Evolutionary conservation across 37 sponge, comb jelly and placozoan species (phyloP), one percentile per base, ranked within the genome.

Genomic region (Trichoplax adhaerens): DNA sequence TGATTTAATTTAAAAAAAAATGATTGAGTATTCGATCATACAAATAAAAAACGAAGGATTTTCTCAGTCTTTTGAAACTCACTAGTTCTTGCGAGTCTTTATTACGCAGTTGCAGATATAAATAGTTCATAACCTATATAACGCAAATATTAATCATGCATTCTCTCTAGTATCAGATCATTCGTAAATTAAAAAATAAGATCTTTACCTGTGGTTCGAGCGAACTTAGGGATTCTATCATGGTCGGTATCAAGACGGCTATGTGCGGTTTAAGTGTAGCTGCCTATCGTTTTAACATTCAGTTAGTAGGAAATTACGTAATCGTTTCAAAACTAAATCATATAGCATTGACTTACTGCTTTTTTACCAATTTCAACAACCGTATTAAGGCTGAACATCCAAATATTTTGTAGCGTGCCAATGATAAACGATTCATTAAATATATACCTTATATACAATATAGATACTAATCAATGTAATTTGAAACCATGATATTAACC

Each of bases 251-350:
- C 0, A 90, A 67, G 48, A 72, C 57, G 3, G 91, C 53, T 55
- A 90, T 78, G 50, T 86, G 84, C 50, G 91, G 91, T 77, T 90
- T 90, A 69, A 90, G 66, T n/a, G 79, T 65, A 0, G 68, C 48
- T 60, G 87, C 91, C 84, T 73, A n/a, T 57, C 7, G 6, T 57
- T 57, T 4, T 57, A 57, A 53, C 55, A 58, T 10, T 57, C 57
- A 69, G 71, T 10, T 7, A 69, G 7, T 8, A 57, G 57, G 56
- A 69, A 57, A 3, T 57, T 57, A 6, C 57, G 71, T 7, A 69
- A 57, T 5, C 57, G 58, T 69, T 69, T 69, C 4, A 69, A 57
- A 48, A 58, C 52, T 3, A 58, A 69, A 47, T 69, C 57, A 5
- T 3, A 7, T 4, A 57, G 58, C 1, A 65, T 48, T 2, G 12